Conservation (phyloP, 2,113 vertebrate genomes). For the Bos javanicus region DNA sequence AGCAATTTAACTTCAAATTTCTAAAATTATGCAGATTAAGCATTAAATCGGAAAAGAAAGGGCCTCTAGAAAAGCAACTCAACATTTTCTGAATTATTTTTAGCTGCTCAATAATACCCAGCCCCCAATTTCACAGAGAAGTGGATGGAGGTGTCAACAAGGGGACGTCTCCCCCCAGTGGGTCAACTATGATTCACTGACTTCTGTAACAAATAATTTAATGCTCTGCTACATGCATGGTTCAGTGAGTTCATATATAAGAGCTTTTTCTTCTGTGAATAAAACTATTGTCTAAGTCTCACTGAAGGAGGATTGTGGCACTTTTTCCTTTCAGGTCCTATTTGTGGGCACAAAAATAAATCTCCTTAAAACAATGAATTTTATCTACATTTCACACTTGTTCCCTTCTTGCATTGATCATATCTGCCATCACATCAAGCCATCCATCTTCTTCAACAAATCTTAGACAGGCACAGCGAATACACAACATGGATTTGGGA, state of each 20-base stretch:
- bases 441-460: slow-evolving; percentile 31
- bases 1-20: slow-evolving; percentile 78
- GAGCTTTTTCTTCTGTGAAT: background rate
- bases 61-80: slow-evolving; percentile 45
- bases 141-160: background rate
- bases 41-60: slow-evolving; percentile 70
- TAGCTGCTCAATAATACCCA: slow-evolving; percentile 14
- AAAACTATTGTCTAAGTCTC: slow-evolving; percentile 14
- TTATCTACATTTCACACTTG: slow-evolving; percentile 34
- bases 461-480: slow-evolving; percentile 24
- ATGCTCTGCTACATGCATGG: background rate
- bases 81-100: slow-evolving; percentile 42
- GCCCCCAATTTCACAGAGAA: background rate
- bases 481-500: background rate
- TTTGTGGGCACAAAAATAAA: slow-evolving; percentile 39
- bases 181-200: background rate
- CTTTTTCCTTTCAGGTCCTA: slow-evolving; percentile 25
- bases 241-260: background rate
- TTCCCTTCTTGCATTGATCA: slow-evolving; percentile 18
- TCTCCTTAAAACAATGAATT: slow-evolving; percentile 54
- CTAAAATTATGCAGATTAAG: slow-evolving; percentile 77
- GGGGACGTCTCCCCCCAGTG: background rate
- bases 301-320: background rate
- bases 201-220: slow-evolving; percentile 24
- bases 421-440: background rate